phyloP scores from a whole-genome alignment of 2,797 vertebrate species.

The Catostomus latipinnis region DNA sequence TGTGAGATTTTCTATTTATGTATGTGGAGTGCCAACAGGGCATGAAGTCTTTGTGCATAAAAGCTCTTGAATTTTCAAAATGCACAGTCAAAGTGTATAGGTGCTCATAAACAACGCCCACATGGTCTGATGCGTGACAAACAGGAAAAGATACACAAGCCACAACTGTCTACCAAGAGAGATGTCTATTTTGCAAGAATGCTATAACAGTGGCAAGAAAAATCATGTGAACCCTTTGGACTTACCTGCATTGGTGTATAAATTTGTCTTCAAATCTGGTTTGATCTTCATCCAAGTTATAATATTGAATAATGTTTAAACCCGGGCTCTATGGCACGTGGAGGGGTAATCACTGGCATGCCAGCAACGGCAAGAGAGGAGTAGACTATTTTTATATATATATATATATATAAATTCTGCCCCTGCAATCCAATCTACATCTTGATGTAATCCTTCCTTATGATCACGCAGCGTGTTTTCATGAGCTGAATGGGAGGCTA shows the following conservation, averaged over 20 bases:
- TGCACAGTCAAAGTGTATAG: not conserved
- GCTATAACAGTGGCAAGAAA: not conserved
- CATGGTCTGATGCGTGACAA: not conserved
- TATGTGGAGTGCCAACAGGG: not conserved
- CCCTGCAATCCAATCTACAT: too few species aligned
- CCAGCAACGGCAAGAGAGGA: too few species aligned
- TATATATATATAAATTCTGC: too few species aligned
- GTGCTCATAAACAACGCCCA: not conserved
- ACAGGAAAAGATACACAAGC: not conserved
- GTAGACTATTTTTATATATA: too few species aligned
- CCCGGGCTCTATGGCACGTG: too few species aligned
- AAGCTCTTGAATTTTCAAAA: not conserved
- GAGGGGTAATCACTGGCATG: too few species aligned
- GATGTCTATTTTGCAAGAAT: not conserved
- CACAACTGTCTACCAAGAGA: not conserved
- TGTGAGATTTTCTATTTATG: not conserved
- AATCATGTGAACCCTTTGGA: not conserved
- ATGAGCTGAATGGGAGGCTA: too few species aligned
- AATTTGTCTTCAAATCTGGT: too few species aligned
- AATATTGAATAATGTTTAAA: too few species aligned
- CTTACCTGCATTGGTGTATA: not conserved
- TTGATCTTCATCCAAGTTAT: too few species aligned
- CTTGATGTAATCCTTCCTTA: too few species aligned
- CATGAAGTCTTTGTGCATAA: not conserved
- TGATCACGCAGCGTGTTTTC: too few species aligned